phyloP scores from a whole-genome alignment of 2,888 invertebrate genomes.

The Eugnorisma glareosa region DNA sequence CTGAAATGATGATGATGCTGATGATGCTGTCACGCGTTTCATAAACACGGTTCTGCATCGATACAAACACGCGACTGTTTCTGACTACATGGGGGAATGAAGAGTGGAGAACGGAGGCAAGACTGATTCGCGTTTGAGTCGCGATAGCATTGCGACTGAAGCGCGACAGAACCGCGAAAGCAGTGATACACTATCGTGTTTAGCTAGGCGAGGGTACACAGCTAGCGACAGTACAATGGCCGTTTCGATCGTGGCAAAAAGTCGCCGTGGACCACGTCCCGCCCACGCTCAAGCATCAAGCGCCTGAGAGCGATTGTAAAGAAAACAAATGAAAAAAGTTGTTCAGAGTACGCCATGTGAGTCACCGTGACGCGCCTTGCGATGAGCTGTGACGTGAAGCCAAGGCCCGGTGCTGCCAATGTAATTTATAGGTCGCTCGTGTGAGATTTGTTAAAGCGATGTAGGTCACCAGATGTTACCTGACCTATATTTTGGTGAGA shows the following conservation, averaged over 20 bases:
- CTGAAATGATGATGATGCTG: too few species aligned
- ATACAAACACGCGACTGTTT: neutral
- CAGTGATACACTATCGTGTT: too few species aligned
- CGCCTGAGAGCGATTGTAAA: neutral
- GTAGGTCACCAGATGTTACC: constrained; percentile 34
- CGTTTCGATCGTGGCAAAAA: neutral
- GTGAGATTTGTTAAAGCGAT: constrained; percentile 1
- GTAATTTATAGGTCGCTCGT: constrained; percentile 21
- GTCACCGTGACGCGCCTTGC: neutral
- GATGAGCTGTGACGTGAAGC: neutral
- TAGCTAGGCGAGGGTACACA: too few species aligned
- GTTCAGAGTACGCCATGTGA: too few species aligned
- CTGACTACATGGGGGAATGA: neutral
- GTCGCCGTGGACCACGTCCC: neutral
- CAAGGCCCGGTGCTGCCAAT: neutral
- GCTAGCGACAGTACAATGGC: too few species aligned
- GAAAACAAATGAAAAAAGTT: too few species aligned
- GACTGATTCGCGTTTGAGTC: too few species aligned
- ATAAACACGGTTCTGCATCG: neutral
- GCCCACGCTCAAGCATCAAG: neutral
- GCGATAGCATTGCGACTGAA: too few species aligned
- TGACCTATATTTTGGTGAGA: constrained; percentile 8
- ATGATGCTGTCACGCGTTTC: too few species aligned
- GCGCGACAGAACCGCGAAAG: too few species aligned
- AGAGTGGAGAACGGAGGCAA: neutral